These are phyloP conservation scores for Sylvietta virens DNA, from an alignment of 2,113 vertebrate genomes.

Conservation along the genomic window DNA sequence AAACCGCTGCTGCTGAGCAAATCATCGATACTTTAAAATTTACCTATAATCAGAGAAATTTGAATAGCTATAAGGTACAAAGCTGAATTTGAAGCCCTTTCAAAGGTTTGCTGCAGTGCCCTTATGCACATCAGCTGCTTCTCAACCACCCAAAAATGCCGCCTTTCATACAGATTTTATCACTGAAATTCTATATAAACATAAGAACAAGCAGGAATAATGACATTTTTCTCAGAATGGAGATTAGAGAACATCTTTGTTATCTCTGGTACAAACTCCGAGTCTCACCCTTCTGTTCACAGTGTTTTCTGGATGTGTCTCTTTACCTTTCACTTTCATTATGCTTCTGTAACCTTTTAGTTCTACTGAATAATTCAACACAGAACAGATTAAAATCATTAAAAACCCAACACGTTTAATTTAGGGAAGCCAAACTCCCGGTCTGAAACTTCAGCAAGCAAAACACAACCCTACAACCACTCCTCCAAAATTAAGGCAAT, in stretches of 20 bases:
- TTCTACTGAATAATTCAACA: background rate
- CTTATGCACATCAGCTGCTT: background rate
- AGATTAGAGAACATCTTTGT: background rate
- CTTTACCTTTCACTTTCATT: background rate
- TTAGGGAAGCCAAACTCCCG: background rate
- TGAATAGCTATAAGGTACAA: accelerated
- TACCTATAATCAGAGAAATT: accelerated
- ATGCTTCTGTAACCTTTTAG: background rate
- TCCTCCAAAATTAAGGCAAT: background rate
- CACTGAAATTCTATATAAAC: background rate
- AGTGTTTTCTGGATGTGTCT: background rate
- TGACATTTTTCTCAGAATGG: background rate
- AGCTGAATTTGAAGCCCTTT: background rate
- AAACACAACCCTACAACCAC: background rate
- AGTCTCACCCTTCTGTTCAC: background rate
- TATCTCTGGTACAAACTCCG: background rate
- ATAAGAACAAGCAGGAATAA: background rate
- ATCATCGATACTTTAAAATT: background rate
- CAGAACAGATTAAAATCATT: background rate
- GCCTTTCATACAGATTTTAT: accelerated
- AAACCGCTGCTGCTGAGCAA: background rate
- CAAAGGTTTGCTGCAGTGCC: background rate
- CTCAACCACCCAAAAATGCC: background rate
- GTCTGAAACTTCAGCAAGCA: background rate
- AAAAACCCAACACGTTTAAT: background rate